phyloP scores from a whole-genome alignment of 1,140 invertebrate genomes.

The Mactra quadrangularis region DNA sequence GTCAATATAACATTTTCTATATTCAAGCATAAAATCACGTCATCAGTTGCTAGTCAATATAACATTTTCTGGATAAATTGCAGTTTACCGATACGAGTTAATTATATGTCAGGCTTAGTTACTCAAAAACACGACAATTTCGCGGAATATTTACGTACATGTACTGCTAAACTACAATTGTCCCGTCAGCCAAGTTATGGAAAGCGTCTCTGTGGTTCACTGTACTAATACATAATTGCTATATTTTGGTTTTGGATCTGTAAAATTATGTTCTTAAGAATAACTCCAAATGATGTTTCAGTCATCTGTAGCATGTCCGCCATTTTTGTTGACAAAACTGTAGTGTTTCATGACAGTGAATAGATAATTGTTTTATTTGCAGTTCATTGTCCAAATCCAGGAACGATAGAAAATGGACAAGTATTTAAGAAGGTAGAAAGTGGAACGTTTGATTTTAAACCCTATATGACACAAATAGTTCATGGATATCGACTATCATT shows the following conservation, averaged over 20 bases:
- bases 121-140: too few species aligned
- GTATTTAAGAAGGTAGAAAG: conserved; percentile 65
- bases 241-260: neutral
- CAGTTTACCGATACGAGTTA: too few species aligned
- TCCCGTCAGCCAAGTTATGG: too few species aligned
- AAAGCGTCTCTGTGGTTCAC: too few species aligned
- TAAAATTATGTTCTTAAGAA: neutral
- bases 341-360: too few species aligned
- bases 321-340: neutral
- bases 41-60: too few species aligned
- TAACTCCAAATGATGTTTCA: neutral
- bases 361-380: conserved; percentile 40
- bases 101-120: too few species aligned
- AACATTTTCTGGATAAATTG: too few species aligned
- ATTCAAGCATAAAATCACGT: too few species aligned
- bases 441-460: conserved; percentile 69
- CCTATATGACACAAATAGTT: conserved; percentile 70
- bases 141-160: too few species aligned
- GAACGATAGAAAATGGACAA: conserved; percentile 68
- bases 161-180: too few species aligned
- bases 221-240: neutral
- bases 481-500: conserved; percentile 90
- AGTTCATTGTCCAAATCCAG: conserved; percentile 73
- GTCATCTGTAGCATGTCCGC: neutral
- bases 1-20: too few species aligned